Evolutionary conservation across 1,140 invertebrate genomes (phyloP).

Genomic region (Bradysia coprophila): DNA sequence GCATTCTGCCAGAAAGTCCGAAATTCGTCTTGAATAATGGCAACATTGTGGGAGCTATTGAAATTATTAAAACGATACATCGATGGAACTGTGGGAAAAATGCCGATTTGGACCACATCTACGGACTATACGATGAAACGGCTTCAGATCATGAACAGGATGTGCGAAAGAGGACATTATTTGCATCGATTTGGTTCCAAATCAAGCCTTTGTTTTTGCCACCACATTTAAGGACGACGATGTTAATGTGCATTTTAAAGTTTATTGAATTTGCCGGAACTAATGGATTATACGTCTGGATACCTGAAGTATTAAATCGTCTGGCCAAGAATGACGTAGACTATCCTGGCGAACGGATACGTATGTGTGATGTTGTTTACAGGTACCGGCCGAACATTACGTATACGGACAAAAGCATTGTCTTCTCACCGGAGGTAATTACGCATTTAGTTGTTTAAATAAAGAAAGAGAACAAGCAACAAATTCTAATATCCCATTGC

Average conservation of each 20-base stretch:
- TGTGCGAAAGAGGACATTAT: neutral
- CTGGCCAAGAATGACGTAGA: conserved; percentile 7
- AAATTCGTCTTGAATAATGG: conserved; percentile 46
- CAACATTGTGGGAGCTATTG: conserved; percentile 31
- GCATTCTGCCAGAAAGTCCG: conserved; percentile 47
- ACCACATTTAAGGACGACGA: neutral
- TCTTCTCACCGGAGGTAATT: neutral
- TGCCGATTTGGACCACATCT: neutral
- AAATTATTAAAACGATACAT: conserved; percentile 35
- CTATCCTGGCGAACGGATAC: conserved; percentile 4
- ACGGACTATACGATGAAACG: neutral
- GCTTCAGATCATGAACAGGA: neutral
- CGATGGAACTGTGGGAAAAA: conserved; percentile 30
- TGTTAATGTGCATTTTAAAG: conserved; percentile 6
- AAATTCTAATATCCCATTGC: neutral
- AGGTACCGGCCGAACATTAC: neutral
- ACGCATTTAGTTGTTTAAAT: neutral
- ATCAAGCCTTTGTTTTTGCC: neutral
- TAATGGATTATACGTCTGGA: conserved; percentile 10
- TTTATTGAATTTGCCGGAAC: conserved; percentile 5
- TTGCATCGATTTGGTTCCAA: neutral
- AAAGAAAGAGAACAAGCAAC: neutral
- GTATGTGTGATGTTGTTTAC: conserved; percentile 7
- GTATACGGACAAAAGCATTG: neutral
- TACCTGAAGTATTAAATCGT: conserved; percentile 7